Percentiles rank a stretch among this genome's conserved stretches.
Evolutionary conservation across 2,113 vertebrate species (phyloP).

Genomic region (Lontra canadensis): DNA sequence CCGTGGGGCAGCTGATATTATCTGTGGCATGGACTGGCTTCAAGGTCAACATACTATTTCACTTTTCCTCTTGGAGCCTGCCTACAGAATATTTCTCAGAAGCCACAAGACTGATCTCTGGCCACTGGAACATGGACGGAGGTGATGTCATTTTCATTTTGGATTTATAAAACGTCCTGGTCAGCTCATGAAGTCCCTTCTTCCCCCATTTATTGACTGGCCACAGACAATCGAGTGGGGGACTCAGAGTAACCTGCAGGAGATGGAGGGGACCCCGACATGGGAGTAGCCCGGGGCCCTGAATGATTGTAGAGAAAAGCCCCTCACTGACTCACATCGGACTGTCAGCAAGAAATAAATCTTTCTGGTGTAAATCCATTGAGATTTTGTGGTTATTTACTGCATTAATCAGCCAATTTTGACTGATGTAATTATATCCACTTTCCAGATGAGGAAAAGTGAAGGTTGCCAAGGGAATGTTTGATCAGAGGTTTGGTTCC

Average conservation of each 20-base stretch:
- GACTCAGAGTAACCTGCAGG: fast-evolving
- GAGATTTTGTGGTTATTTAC: no score
- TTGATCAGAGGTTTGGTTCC: background rate
- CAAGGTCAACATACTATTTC: background rate
- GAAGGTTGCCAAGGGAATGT: fast-evolving
- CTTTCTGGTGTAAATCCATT: background rate
- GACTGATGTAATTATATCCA: background rate
- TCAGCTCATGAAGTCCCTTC: background rate
- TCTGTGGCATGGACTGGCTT: background rate
- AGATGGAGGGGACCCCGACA: fast-evolving
- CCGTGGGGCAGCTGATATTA: background rate
- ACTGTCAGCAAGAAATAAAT: background rate
- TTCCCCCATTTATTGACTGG: no score
- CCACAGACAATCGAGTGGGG: background rate
- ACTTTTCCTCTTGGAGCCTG: background rate
- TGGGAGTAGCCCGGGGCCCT: background rate
- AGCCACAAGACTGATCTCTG: background rate
- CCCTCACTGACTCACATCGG: no score
- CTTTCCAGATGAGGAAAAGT: background rate
- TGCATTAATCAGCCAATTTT: background rate
- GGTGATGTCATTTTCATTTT: background rate
- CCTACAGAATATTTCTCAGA: no score
- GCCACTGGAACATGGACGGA: fast-evolving
- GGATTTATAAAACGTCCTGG: background rate
- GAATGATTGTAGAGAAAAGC: no score